phyloP scores from a whole-genome alignment of 1,140 invertebrate genomes.

The Nephila pilipes region DNA sequence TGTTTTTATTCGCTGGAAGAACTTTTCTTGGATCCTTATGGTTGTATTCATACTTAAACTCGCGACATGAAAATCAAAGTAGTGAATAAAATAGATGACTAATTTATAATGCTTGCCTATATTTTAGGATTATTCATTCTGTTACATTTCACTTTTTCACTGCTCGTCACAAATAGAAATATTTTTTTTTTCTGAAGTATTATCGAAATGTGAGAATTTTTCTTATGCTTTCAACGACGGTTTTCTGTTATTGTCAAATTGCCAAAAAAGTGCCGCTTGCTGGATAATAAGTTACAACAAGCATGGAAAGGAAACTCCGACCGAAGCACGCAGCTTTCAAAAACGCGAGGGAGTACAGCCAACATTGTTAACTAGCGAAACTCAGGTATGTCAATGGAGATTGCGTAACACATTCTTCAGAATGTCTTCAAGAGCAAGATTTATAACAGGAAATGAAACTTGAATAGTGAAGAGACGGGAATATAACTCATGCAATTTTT shows the following conservation, averaged over 20 bases:
- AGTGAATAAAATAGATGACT: no score
- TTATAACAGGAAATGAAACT: neutral
- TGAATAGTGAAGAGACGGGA: neutral
- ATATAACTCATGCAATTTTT: neutral
- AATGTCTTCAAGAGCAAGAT: neutral
- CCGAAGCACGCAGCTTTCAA: neutral
- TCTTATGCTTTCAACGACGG: neutral
- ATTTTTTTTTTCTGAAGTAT: no score
- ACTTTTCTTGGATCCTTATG: neutral
- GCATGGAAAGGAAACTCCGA: neutral
- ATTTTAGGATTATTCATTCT: no score
- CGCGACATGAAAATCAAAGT: no score
- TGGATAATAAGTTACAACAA: neutral
- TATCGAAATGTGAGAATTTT: neutral
- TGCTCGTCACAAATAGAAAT: no score
- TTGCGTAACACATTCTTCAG: neutral
- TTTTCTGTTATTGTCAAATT: neutral
- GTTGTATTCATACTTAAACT: neutral
- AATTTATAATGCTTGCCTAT: no score
- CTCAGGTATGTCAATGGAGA: neutral
- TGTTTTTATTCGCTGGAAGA: neutral
- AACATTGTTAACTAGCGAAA: constrained; percentile 18
- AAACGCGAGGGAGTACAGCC: constrained; percentile 23
- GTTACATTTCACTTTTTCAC: no score
- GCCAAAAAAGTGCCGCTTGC: neutral